phyloP scores from a whole-genome alignment of 2,797 vertebrate genomes.

The Oreochromis mossambicus region DNA sequence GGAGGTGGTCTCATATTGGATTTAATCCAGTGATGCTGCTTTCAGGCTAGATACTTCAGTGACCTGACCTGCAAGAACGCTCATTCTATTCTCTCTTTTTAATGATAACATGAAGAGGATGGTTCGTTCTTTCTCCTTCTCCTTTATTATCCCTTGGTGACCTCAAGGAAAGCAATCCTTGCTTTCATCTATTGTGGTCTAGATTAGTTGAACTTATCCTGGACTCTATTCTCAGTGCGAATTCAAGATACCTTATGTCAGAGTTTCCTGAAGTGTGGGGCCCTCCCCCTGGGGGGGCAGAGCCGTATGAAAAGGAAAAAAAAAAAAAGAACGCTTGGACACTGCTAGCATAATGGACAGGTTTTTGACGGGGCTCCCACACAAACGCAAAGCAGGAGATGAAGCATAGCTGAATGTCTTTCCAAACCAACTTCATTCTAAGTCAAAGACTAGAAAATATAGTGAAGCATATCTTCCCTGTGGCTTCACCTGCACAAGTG shows the following conservation, averaged over 20 bases:
- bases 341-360: not conserved
- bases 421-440: not conserved
- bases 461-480: not conserved
- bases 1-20: not conserved
- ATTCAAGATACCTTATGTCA: not conserved
- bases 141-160: conserved; percentile 44
- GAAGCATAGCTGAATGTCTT: not conserved
- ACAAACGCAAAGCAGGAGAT: not conserved
- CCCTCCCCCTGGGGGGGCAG: not conserved
- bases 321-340: not conserved
- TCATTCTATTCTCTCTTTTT: conserved; percentile 35
- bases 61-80: conserved; percentile 17
- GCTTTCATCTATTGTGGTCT: conserved; percentile 47
- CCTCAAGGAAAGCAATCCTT: conserved; percentile 25
- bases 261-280: not conserved
- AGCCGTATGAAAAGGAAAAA: not conserved
- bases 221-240: not conserved
- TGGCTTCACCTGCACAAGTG: not conserved
- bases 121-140: conserved; percentile 6
- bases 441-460: not conserved
- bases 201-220: conserved; percentile 31
- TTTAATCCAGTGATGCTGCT: conserved; percentile 13
- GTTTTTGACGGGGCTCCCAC: not conserved
- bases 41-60: conserved; percentile 21
- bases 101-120: conserved; percentile 43